Base-by-base conservation (phyloP, 2,888 invertebrate genomes). In the Vesta saturnalis region DNA sequence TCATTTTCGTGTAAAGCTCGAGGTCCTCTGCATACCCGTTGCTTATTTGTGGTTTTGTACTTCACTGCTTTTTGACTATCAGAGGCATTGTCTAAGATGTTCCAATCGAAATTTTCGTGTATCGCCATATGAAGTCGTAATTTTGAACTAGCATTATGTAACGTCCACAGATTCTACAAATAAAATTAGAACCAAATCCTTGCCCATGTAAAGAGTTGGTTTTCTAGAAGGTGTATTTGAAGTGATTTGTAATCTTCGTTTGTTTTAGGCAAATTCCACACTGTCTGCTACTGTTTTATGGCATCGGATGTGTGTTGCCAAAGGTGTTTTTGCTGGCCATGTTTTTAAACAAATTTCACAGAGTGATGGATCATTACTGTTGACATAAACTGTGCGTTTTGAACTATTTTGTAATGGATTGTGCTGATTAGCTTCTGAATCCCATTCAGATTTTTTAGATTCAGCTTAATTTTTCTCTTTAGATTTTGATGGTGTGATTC, bases 71-170 rank as follows among this genome's bases (percentile, higher is more conserved):
- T n/a, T n/a, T 71, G 35, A 19, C 47, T 5, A 12, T 2, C 6
- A 3, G 55, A n/a, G 23, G n/a, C 8, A 8, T 56, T 35, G 10
- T 80, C 80, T 49, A 82, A 70, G 61, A 80, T 70, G 12, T 71
- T 73, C 81, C 81, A 82, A 64, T 80, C 78, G 68, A 85, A 85
- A 59, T 86, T 85, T 47, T 86, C 85, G 75, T 89, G 89, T 47
- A 89, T 87, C 19, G 85, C 86, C 84, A 86, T 87, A 73, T 89
- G 89, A 1, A 88, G 78, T 16, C 85, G 79, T 5, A 89, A 75
- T 75, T 89, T 89, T 8, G 86, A 85, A 46, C 87, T 84, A 0
- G 88, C 88, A 73, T 88, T 88, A 74, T 89, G 89, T 89, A 89
- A 49, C 81, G 71, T 1, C 83, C 83, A 70, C 83, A 83, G 46